Conservation (phyloP, 2,797 vertebrate species). For the Fundulus diaphanus region DNA sequence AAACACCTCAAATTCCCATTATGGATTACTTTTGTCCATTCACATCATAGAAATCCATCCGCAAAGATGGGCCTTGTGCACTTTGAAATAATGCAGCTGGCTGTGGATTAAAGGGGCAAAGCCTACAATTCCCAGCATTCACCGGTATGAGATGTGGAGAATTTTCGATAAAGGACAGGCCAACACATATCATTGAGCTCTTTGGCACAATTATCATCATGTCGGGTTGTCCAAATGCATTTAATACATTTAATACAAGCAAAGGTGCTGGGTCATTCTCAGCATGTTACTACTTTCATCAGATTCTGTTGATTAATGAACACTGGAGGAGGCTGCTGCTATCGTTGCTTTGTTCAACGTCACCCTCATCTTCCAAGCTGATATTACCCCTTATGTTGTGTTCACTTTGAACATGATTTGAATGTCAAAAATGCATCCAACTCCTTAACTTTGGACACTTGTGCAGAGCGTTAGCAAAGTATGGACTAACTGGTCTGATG, state of each 20-base stretch:
- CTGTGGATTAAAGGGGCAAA: not conserved
- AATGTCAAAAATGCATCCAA: no score
- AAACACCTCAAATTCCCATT: no score
- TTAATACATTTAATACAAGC: not conserved
- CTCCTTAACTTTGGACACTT: no score
- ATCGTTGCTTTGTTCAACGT: not conserved
- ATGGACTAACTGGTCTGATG: no score
- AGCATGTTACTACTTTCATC: not conserved
- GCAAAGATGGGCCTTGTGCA: not conserved
- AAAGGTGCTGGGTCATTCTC: not conserved
- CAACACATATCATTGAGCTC: no score
- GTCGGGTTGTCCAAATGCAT: not conserved
- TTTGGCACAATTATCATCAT: no score
- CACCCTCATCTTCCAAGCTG: not conserved
- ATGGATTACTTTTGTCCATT: not conserved
- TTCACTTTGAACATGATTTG: no score
- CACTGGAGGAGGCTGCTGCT: not conserved
- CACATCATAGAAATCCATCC: not conserved
- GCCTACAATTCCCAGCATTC: not conserved
- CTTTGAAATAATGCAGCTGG: not conserved
- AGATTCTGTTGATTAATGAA: not conserved
- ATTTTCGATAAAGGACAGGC: not conserved
- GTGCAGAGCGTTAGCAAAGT: no score
- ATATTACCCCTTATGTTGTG: not conserved
- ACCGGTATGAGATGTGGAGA: not conserved